Percentiles rank a stretch among this genome's conserved stretches.
Evolutionary conservation across 2,113 vertebrate species (phyloP).

Genomic region (Benitochromis conjunctus): DNA sequence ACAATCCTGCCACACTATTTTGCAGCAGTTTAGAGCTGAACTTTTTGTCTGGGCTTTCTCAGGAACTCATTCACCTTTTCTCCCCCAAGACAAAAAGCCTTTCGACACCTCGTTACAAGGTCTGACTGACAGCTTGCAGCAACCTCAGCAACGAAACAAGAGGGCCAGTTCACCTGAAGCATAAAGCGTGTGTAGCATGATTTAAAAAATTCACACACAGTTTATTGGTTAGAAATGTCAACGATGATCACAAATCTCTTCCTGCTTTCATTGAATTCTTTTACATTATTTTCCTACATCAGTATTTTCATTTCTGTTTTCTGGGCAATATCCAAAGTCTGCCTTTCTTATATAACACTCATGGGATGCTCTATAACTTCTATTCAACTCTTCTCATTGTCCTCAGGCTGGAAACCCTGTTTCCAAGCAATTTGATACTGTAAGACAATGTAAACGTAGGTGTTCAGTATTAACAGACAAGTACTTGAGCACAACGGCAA

Average conservation of each 20-base stretch:
- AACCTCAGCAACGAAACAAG: neutral
- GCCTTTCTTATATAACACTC: neutral
- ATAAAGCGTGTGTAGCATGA: neutral
- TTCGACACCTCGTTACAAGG: neutral
- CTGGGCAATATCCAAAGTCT: neutral
- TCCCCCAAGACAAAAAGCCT: neutral
- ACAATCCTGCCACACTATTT: neutral
- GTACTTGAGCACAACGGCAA: neutral
- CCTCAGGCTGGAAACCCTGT: neutral
- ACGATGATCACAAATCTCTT: neutral
- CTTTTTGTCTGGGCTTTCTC: neutral
- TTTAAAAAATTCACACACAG: neutral
- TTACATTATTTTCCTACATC: neutral
- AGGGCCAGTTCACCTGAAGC: neutral
- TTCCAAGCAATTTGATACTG: neutral
- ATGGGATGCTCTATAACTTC: neutral
- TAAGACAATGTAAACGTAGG: neutral
- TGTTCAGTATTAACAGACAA: neutral
- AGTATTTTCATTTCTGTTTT: neutral
- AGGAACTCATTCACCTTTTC: neutral
- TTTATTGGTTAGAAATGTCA: neutral
- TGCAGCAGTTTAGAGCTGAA: conserved; percentile 7
- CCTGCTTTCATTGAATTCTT: neutral
- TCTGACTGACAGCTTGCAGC: conserved; percentile 19
- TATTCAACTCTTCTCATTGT: conserved; percentile 6